These are phyloP conservation scores for Lutjanus campechanus DNA, from an alignment of 2,797 vertebrate species.

Conservation along the genomic window DNA sequence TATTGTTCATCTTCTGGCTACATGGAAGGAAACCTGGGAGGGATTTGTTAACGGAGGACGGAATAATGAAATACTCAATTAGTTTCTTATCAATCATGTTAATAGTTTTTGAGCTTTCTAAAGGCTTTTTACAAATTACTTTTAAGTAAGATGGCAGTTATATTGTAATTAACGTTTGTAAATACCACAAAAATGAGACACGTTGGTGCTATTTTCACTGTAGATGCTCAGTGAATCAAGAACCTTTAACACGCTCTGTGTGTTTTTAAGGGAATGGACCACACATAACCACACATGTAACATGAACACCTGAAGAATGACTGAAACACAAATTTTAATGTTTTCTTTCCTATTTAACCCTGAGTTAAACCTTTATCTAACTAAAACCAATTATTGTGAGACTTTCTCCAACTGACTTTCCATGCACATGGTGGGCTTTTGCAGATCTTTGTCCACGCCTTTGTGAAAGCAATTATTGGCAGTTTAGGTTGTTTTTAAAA, in stretches of 20 bases:
- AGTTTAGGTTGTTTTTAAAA: no score
- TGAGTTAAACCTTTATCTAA: not conserved
- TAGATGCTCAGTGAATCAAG: not conserved
- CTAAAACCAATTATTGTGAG: no score
- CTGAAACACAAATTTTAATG: not conserved
- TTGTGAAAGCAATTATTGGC: no score
- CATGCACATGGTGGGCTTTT: no score
- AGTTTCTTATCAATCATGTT: constrained; percentile 46
- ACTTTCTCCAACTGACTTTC: no score
- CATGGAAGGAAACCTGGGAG: constrained; percentile 63
- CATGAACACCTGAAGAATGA: not conserved
- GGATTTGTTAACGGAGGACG: constrained; percentile 63
- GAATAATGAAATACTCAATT: constrained; percentile 67
- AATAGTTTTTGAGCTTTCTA: constrained; percentile 48
- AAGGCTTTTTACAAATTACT: constrained; percentile 16
- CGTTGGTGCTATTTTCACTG: not conserved
- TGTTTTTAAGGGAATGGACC: constrained; percentile 15
- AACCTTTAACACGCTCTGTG: not conserved
- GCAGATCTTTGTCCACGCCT: no score
- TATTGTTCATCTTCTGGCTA: constrained; percentile 71
- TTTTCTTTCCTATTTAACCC: not conserved
- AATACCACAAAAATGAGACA: not conserved
- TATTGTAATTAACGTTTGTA: not conserved
- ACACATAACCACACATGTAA: not conserved
- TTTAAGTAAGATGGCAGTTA: constrained; percentile 6